Percentiles rank a stretch among this genome's conserved stretches.
Evolutionary conservation across 2,797 vertebrate genomes (phyloP).

Genomic region (Aulostomus chinensis): DNA sequence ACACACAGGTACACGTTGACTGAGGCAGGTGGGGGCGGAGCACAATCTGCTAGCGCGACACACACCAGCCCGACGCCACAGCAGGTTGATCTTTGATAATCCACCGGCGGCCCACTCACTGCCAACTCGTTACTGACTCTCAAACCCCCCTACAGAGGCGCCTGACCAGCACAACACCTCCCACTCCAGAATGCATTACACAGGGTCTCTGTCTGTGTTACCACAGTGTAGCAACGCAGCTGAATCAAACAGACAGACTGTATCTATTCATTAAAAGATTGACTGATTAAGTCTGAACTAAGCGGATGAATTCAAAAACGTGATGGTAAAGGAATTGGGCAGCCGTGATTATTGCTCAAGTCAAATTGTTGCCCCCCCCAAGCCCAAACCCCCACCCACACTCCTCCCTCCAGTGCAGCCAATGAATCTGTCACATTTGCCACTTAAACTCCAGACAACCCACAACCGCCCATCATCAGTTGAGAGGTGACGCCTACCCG

Average conservation of each 20-base stretch:
- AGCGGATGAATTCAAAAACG: constrained; percentile 37
- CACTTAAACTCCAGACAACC: too few relatives aligned
- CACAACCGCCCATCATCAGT: too few relatives aligned
- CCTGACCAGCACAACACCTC: constrained; percentile 53
- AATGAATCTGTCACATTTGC: too few relatives aligned
- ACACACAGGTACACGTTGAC: neutral
- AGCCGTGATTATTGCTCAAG: constrained; percentile 37
- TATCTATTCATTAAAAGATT: constrained; percentile 31
- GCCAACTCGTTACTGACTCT: constrained; percentile 63
- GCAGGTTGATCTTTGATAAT: constrained; percentile 61
- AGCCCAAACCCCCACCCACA: neutral
- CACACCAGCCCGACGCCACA: constrained; percentile 33
- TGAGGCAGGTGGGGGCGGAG: too few relatives aligned
- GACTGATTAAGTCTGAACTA: constrained; percentile 22
- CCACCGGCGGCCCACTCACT: constrained; percentile 35
- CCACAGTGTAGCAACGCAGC: neutral
- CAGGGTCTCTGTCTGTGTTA: constrained; percentile 1
- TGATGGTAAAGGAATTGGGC: constrained; percentile 27
- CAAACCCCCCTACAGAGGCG: constrained; percentile 49
- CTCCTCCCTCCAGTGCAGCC: too few relatives aligned
- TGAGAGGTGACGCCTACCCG: too few relatives aligned
- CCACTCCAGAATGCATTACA: constrained; percentile 25
- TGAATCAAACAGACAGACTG: neutral
- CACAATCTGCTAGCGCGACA: constrained; percentile 29
- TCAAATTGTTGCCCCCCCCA: constrained; percentile 29